Base-by-base conservation (phyloP, 1,140 invertebrate genomes). In the Magallana ariakensis region DNA sequence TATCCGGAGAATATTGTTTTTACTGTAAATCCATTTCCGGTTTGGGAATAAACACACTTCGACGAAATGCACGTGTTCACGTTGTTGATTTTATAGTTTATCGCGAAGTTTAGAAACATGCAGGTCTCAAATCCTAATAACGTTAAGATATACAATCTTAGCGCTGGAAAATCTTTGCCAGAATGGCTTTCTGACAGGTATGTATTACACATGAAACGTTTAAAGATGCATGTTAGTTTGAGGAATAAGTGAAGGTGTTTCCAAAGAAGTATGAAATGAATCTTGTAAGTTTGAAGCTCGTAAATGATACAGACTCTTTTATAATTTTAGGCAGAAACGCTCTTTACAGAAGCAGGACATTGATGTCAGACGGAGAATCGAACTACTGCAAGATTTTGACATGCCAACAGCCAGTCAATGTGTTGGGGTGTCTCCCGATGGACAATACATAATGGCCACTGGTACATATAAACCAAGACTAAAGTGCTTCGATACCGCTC, bases 301-400 rank as follows among this genome's bases (percentile, higher is more conserved):
- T 62, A 16, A 15, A 62, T 62, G 8, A 62, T 62, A 62, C 60
- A 62, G 19, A 16, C 58, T 55, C 8, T 16, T 82, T 75, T 75
- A 10, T 75, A 26, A 97, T 16, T 98, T 99, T 91, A 95, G 97
- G 93, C 98, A 98, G 95, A 96, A 97, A 93, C 95, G 98, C 91
- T 96, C 96, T 15, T 94, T 99, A 88, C 95, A 98, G 80, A 98
- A 98, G 91, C 98, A 98, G 94, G 97, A 99, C 97, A 96, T 97
- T 81, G 96, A 98, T 93, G 96, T 99, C 58, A 96, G 98, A 89
- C 96, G 97, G 90, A 95, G 98, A 92, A 99, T 99, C 89, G 97
- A 99, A 94, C 96, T 99, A 19, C 98, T 99, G 91, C 99, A 99
- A 95, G 99, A 99, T 94, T 99, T 99, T 96, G 98, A 99, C 90